These are phyloP conservation scores for Kradibia gibbosae DNA, from an alignment of 1,140 invertebrate genomes.

Conservation along the genomic window DNA sequence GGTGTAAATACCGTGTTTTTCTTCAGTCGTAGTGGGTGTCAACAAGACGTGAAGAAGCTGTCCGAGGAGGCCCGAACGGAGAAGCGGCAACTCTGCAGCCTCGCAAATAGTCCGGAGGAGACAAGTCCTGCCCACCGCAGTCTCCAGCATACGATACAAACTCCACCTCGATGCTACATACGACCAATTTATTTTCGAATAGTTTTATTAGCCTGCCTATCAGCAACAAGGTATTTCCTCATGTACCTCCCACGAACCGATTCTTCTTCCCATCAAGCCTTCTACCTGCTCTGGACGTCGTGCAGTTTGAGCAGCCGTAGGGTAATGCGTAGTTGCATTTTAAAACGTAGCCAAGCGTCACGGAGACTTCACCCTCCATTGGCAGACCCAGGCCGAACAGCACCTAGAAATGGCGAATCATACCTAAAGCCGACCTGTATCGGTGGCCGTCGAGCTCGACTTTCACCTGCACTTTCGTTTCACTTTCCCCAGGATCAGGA, in stretches of 20 bases:
- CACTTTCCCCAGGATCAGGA: conserved; percentile 60
- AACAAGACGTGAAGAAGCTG: conserved; percentile 71
- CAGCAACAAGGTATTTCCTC: conserved; percentile 22
- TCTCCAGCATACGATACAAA: conserved; percentile 68
- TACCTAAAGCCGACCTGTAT: too few species aligned
- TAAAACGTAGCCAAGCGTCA: conserved; percentile 71
- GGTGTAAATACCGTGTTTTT: conserved; percentile 65
- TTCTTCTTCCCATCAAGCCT: not conserved
- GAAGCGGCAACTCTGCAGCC: conserved; percentile 79
- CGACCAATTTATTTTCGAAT: not conserved
- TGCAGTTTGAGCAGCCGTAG: conserved; percentile 56
- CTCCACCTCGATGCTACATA: conserved; percentile 61
- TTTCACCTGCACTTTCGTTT: conserved; percentile 65
- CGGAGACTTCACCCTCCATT: conserved; percentile 71
- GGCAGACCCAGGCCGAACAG: conserved; percentile 71
- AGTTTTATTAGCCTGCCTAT: not conserved
- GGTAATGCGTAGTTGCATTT: conserved; percentile 72
- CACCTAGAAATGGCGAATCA: conserved; percentile 59
- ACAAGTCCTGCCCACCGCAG: conserved; percentile 76
- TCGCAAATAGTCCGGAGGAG: conserved; percentile 84
- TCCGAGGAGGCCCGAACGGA: conserved; percentile 72
- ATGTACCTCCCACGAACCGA: not conserved
- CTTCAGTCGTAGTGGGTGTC: conserved; percentile 68
- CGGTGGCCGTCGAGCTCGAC: not conserved
- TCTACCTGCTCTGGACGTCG: not conserved